Evolutionary conservation across 2,888 invertebrate species (phyloP), one percentile per base, ranked within the genome.

Genomic region (Cyrtodaria siliqua): DNA sequence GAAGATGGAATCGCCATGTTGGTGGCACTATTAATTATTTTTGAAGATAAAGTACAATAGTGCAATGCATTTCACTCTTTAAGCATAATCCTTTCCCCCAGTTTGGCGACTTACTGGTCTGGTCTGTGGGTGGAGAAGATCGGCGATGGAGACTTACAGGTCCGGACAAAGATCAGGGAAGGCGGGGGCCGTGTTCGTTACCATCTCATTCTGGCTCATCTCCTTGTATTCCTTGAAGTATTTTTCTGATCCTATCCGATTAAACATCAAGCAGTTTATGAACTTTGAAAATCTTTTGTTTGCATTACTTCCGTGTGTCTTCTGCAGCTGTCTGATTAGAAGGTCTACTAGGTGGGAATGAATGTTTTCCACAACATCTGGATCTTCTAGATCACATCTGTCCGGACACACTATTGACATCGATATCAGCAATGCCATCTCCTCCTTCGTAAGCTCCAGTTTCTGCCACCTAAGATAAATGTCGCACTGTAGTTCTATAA

Each of bases 221-320:
- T 75, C 69, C 42, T 74, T 61, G 33, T 81, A 81, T 47, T 81
- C 81, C 26, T 72, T 77, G 38, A 68, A 81, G 33, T 78, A 81
- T 14, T 63, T 61, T 49, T 81, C 74, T 4, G 77, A 64, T 14
- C 74, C 67, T 4, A 63, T 61, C 2, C 81, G 59, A 52, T 68
- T 42, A 12, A 61, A 61, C 12, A 55, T 60, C n/a, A 81, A 53
- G 27, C 63, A 53, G 29, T 77, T 77, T 33, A 81, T 69, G 33
- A 81, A 73, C 50, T 78, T 77, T 4, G 77, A 9, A 49, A 81
- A 77, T 26, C 76, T 56, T 26, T 59, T 67, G n/a, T 69, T 57
- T 12, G 71, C 68, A 16, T 62, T 61, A 26, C 52, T 61, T 14
- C 69, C 71, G 62, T 66, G 52, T 20, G 57, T 52, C 18, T 55